These are phyloP conservation scores for Cynaeus angustus DNA, from an alignment of 2,888 invertebrate genomes.

Conservation along the genomic window DNA sequence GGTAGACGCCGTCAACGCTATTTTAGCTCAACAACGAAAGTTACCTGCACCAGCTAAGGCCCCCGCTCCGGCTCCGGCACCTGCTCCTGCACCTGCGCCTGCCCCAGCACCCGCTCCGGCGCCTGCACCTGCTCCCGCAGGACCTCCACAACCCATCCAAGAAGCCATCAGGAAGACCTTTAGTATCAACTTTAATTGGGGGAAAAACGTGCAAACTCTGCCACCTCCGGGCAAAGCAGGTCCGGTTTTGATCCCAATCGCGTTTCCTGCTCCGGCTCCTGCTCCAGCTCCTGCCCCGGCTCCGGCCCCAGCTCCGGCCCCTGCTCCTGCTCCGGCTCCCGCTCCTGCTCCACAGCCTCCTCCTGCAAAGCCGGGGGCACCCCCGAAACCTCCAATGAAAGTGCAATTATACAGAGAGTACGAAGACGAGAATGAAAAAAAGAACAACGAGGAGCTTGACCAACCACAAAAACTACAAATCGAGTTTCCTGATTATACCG, in stretches of 20 bases:
- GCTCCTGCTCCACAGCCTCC: constrained; percentile 51
- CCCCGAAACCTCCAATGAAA: constrained; percentile 49
- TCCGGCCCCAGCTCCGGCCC: constrained; percentile 52
- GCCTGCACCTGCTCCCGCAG: constrained; percentile 50
- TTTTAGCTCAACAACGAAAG: constrained; percentile 33
- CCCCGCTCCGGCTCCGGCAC: constrained; percentile 51
- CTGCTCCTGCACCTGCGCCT: constrained; percentile 50
- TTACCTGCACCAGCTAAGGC: constrained; percentile 55
- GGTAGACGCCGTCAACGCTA: constrained; percentile 40
- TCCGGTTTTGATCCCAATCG: constrained; percentile 52
- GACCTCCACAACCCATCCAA: constrained; percentile 62
- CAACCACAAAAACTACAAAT: constrained; percentile 57
- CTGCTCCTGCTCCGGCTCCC: constrained; percentile 51
- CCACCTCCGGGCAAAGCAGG: constrained; percentile 55
- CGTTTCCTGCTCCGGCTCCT: constrained; percentile 53
- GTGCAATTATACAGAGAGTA: constrained; percentile 51
- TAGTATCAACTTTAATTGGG: constrained; percentile 69
- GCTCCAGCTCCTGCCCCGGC: constrained; percentile 52
- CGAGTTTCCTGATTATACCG: constrained; percentile 60
- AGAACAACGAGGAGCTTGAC: constrained; percentile 48
- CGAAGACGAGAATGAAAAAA: constrained; percentile 43
- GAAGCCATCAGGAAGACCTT: constrained; percentile 68
- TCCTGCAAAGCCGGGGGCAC: constrained; percentile 48
- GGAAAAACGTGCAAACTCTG: constrained; percentile 61
- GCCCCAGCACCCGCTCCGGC: constrained; percentile 52